These are phyloP conservation scores for Diploptera punctata DNA, from an alignment of 2,888 invertebrate species.

Conservation along the genomic window DNA sequence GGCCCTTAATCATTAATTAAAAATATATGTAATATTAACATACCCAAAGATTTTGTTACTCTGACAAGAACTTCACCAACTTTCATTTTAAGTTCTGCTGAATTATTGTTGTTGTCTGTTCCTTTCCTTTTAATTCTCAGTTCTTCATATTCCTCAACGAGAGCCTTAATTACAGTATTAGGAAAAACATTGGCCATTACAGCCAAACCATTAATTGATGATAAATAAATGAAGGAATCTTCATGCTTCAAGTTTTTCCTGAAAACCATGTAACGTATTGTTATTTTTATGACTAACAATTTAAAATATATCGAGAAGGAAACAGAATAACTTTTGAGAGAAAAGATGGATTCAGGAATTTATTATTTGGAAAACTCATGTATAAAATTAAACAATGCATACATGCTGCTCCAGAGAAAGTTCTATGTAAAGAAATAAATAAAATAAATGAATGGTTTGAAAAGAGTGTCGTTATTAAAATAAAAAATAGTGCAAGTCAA, in stretches of 20 bases:
- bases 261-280: too few relatives aligned
- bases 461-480: too few relatives aligned
- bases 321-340: too few relatives aligned
- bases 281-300: too few relatives aligned
- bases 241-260: constrained; percentile 75
- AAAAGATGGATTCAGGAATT: not conserved
- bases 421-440: too few relatives aligned
- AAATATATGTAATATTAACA: too few relatives aligned
- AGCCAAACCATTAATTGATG: constrained; percentile 77
- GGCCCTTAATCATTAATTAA: too few relatives aligned
- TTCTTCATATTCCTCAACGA: constrained; percentile 72
- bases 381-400: too few relatives aligned
- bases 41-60: constrained; percentile 74
- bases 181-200: constrained; percentile 69
- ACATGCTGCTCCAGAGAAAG: too few relatives aligned
- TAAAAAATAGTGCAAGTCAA: too few relatives aligned
- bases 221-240: constrained; percentile 84
- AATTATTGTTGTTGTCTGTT: constrained; percentile 55
- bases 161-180: constrained; percentile 68
- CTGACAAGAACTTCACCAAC: constrained; percentile 81
- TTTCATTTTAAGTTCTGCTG: constrained; percentile 72
- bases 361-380: not conserved
- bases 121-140: constrained; percentile 48
- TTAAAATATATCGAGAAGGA: not conserved
- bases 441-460: too few relatives aligned